A percentile compares a stretch with the other conserved stretches of the same genome.
phyloP scores from a whole-genome alignment of 2,113 vertebrate genomes.

The Amphilophus citrinellus region DNA sequence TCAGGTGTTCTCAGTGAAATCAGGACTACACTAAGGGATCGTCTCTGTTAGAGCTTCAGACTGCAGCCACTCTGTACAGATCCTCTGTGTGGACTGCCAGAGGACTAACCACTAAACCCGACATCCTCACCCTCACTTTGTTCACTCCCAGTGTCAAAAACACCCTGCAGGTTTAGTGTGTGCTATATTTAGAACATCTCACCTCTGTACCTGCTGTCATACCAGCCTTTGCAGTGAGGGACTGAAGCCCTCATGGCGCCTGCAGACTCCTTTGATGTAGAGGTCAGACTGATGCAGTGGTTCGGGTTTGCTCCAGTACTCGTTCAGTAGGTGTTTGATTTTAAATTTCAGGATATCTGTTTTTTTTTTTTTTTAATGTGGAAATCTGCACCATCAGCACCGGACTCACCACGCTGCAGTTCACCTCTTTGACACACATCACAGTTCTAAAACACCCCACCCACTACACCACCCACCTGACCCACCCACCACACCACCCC shows the following conservation, averaged over 20 bases:
- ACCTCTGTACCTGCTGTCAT: not conserved
- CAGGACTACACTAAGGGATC: not conserved
- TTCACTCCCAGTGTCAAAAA: conserved; percentile 1
- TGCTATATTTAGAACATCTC: not conserved
- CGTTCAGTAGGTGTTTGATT: not conserved
- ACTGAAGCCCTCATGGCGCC: no score
- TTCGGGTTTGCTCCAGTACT: not conserved
- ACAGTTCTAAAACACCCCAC: no score
- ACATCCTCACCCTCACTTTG: not conserved
- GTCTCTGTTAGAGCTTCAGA: not conserved
- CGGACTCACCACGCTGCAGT: not conserved
- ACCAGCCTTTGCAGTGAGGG: no score
- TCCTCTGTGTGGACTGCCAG: no score
- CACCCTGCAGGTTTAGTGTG: not conserved
- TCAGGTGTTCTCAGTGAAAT: not conserved
- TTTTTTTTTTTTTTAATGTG: not conserved
- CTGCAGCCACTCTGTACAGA: not conserved
- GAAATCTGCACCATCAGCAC: not conserved
- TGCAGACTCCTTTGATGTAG: not conserved
- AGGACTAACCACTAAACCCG: conserved; percentile 10
- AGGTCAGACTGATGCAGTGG: not conserved
- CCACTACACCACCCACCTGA: no score
- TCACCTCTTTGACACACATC: no score
- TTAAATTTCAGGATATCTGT: not conserved
- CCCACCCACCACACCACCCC: no score